Base-by-base conservation (phyloP, 2,888 invertebrate species). In the Megalurothrips usitatus region DNA sequence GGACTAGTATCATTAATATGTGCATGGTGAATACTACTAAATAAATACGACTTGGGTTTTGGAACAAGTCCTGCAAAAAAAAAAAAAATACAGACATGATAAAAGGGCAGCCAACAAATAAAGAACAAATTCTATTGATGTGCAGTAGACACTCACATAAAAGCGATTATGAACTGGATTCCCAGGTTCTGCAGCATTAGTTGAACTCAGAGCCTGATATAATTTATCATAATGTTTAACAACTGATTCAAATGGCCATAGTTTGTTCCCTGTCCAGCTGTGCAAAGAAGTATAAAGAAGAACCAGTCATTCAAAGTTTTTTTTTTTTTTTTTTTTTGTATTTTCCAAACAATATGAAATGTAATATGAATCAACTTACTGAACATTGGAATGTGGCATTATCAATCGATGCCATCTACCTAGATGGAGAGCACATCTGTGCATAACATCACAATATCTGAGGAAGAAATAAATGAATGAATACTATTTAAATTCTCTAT, bases 101-200 rank as follows among this genome's bases (percentile, higher is more conserved):
- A 26, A 10, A n/a, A 19, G 48, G n/a, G 28, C 17, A 17, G n/a
- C 19, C 14, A n/a, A 11, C 8, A 28, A 63, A 78, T 52, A 48
- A 0, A 47, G 79, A 12, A 48, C 26, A 80, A 17, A 58, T 75
- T 75, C 3, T 79, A 23, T 8, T 79, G 34, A 43, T 43, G 0
- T 11, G 47, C 43, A 48, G 19, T 79, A 48, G n/a, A 52, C 8
- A 48, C 95, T 91, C 88, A 97, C 97, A 89, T 96, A 94, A 89
- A 98, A 98, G 84, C 96, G 88, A 68, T 90, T 89, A 87, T 98
- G 96, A 83, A 92, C 91, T 63, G 90, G 88, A 86, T 95, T 94
- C 19, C 94, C 94, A 0, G 98, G 98, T 85, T 94, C 93, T 0
- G 98, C 97, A 23, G 95, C 94, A 82, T 96, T 96, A 26, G 93